These are phyloP conservation scores for Phenganax stokvisi DNA, from an alignment of 92 coral and sea anemone species.

Conservation along the genomic window DNA sequence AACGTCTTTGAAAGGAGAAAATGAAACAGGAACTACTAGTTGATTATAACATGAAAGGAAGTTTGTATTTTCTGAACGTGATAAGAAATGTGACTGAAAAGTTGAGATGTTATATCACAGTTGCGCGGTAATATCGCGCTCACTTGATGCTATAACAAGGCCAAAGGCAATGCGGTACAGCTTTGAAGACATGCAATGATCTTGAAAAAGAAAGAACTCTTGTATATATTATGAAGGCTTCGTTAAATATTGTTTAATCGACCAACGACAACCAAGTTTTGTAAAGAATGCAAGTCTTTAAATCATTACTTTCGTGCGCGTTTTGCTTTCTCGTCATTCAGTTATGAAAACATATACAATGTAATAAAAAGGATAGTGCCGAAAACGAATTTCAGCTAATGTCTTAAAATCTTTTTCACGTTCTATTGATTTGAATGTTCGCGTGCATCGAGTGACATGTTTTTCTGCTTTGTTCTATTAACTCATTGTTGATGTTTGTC, in stretches of 20 bases:
- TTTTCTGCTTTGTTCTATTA: conserved; percentile 13
- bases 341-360: background rate
- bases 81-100: background rate
- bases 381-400: too few relatives aligned
- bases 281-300: too few relatives aligned
- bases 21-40: conserved; percentile 32
- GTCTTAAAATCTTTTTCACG: too few relatives aligned
- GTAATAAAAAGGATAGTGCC: too few relatives aligned
- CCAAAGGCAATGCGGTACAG: conserved; percentile 4
- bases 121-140: background rate
- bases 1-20: conserved; percentile 3
- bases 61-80: background rate
- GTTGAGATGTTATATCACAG: background rate
- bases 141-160: background rate
- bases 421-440: background rate
- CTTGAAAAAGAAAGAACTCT: background rate
- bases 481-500: conserved; percentile 21
- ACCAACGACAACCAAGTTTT: conserved; percentile 2
- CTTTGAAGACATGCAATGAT: background rate
- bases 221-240: background rate
- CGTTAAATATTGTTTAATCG: conserved; percentile 12
- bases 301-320: too few relatives aligned
- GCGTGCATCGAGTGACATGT: conserved; percentile 15
- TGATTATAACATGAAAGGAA: background rate
- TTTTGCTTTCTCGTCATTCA: background rate